A percentile compares a stretch with the other conserved stretches of the same genome.
Conservation (phyloP, 1,140 invertebrate species). For the Zaprionus vittiger region DNA sequence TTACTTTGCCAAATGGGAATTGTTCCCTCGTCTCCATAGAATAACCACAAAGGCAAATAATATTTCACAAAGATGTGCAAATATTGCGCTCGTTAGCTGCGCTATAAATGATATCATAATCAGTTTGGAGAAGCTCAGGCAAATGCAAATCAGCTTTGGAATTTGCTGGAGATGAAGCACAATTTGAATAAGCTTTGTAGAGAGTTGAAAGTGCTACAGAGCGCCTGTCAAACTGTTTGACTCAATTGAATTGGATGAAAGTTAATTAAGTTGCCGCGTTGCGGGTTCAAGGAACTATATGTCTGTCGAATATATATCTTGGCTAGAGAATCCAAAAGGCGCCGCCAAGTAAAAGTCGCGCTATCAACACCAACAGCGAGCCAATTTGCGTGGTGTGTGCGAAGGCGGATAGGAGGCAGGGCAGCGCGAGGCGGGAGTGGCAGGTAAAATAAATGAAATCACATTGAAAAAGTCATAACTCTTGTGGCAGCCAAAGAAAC, state of each 20-base stretch:
- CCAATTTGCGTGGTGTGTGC: slow-evolving; percentile 19
- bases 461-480: slow-evolving; percentile 80
- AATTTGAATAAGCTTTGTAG: slow-evolving; percentile 5
- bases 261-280: slow-evolving; percentile 71
- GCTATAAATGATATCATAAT: slow-evolving; percentile 55
- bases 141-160: slow-evolving; percentile 36
- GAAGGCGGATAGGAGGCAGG: slow-evolving; percentile 7
- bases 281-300: slow-evolving; percentile 71
- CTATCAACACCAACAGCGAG: slow-evolving; percentile 76
- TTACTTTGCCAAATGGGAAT: slow-evolving; percentile 42
- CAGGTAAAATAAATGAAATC: slow-evolving; percentile 74
- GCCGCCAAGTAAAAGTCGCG: slow-evolving; percentile 69
- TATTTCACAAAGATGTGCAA: slow-evolving; percentile 36
- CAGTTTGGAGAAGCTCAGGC: slow-evolving; percentile 11
- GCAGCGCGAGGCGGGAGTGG: neutral
- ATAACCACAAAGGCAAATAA: slow-evolving; percentile 27
- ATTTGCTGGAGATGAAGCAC: slow-evolving; percentile 17
- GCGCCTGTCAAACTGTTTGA: slow-evolving; percentile 50
- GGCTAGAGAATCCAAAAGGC: slow-evolving; percentile 52
- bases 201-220: slow-evolving; percentile 30
- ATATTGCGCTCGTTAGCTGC: slow-evolving; percentile 25
- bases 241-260: slow-evolving; percentile 57
- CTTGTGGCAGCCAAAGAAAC: slow-evolving; percentile 54
- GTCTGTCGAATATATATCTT: slow-evolving; percentile 45
- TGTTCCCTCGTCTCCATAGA: neutral